A percentile compares a stretch with the other conserved stretches of the same genome.
Conservation (phyloP, 2,113 vertebrate species). For the Notothenia rossii region DNA sequence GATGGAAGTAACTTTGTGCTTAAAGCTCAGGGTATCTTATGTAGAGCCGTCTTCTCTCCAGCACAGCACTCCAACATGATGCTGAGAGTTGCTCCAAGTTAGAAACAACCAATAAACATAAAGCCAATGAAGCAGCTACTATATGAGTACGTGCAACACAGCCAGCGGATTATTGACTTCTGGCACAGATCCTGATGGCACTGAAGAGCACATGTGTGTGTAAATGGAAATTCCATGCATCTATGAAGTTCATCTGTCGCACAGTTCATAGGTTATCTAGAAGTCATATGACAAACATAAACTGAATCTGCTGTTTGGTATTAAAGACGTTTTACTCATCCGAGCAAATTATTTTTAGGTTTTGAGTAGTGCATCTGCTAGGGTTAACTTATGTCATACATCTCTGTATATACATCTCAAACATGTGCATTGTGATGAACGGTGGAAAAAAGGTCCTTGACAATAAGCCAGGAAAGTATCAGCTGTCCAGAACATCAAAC, state of each 20-base stretch:
- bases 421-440: neutral
- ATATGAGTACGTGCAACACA: neutral
- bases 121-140: neutral
- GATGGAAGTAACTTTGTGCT: neutral
- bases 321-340: neutral
- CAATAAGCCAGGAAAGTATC: neutral
- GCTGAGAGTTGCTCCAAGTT: neutral
- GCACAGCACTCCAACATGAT: neutral
- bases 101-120: slow-evolving; percentile 13
- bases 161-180: slow-evolving; percentile 30
- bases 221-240: neutral
- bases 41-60: neutral
- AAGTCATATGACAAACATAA: neutral
- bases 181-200: neutral
- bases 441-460: neutral
- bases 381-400: neutral
- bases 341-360: neutral
- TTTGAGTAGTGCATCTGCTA: neutral
- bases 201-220: neutral
- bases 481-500: neutral
- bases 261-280: neutral
- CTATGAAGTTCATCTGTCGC: neutral
- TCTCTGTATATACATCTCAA: neutral
- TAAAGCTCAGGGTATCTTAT: neutral
- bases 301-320: neutral